Conservation (phyloP, 2,888 invertebrate species). For the Herminia tarsipennalis region DNA sequence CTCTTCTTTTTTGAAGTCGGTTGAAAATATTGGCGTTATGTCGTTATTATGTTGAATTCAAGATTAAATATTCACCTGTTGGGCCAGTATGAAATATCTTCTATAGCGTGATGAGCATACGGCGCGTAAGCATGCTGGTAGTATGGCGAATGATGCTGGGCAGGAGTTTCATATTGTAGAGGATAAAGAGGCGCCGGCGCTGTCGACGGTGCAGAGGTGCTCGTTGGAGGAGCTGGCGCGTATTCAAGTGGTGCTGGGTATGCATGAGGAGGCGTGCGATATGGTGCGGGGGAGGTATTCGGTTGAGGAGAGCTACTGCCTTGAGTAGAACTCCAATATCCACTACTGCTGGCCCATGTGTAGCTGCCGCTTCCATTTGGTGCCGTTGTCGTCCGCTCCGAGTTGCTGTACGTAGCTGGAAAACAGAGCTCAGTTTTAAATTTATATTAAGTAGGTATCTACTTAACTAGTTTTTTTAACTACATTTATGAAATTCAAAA, state of each 20-base stretch:
- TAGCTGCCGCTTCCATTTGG: constrained; percentile 71
- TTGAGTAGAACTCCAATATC: constrained; percentile 74
- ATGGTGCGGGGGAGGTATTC: constrained; percentile 72
- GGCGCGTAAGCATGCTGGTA: constrained; percentile 81
- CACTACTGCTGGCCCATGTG: constrained; percentile 74
- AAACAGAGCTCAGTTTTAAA: too few relatives aligned
- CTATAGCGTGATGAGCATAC: constrained; percentile 79
- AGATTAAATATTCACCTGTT: constrained; percentile 60
- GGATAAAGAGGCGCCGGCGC: constrained; percentile 75
- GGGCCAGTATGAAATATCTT: constrained; percentile 81
- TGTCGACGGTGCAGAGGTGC: constrained; percentile 61
- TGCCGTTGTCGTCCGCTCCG: constrained; percentile 67
- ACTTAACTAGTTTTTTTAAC: not conserved
- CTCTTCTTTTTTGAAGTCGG: too few relatives aligned
- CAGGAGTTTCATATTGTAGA: constrained; percentile 72
- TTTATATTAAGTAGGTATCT: not conserved
- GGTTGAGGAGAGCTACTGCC: constrained; percentile 75
- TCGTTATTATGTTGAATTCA: not conserved
- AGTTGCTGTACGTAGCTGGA: constrained; percentile 71
- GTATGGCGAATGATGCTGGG: constrained; percentile 78
- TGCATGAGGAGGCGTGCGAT: constrained; percentile 78
- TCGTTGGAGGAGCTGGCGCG: constrained; percentile 65
- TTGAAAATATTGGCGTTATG: too few relatives aligned
- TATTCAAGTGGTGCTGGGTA: constrained; percentile 78
- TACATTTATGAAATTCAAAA: too few relatives aligned